Evolutionary conservation across 2,888 invertebrate species (phyloP).

Genomic region (Thera obeliscata): DNA sequence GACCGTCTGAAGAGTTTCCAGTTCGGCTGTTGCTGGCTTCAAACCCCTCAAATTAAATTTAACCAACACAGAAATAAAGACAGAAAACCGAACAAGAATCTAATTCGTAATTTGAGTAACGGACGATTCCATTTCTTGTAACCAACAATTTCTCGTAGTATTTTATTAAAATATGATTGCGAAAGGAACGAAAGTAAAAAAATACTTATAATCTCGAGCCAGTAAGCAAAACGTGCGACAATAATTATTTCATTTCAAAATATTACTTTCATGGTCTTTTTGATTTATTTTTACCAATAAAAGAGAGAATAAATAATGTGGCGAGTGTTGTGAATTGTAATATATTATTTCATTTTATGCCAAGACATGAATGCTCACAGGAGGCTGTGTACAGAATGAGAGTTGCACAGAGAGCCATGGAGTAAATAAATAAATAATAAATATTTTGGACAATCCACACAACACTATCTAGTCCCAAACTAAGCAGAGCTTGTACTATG

Average conservation of each 20-base stretch:
- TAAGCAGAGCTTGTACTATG: too few species aligned
- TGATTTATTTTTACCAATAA: conserved; percentile 2
- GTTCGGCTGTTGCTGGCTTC: background rate
- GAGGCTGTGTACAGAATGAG: too few species aligned
- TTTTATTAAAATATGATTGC: conserved; percentile 17
- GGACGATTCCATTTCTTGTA: conserved; percentile 14
- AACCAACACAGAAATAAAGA: conserved; percentile 1
- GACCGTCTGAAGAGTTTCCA: background rate
- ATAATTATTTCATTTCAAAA: conserved; percentile 30
- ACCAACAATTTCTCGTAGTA: conserved; percentile 5
- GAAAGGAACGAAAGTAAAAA: conserved; percentile 22
- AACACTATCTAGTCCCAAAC: too few species aligned
- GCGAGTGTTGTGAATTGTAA: background rate
- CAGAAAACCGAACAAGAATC: conserved; percentile 6
- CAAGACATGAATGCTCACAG: background rate
- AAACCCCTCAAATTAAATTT: background rate
- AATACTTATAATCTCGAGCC: conserved; percentile 31
- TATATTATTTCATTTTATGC: background rate
- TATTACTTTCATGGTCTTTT: conserved; percentile 32
- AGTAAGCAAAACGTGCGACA: conserved; percentile 29
- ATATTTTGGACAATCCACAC: too few species aligned
- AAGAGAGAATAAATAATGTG: conserved; percentile 1
- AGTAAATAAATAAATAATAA: too few species aligned
- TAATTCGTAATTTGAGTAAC: conserved; percentile 19
- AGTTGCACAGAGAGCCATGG: too few species aligned